These are phyloP conservation scores for Odontomyia ornata DNA, from an alignment of 2,888 invertebrate species.

Conservation along the genomic window DNA sequence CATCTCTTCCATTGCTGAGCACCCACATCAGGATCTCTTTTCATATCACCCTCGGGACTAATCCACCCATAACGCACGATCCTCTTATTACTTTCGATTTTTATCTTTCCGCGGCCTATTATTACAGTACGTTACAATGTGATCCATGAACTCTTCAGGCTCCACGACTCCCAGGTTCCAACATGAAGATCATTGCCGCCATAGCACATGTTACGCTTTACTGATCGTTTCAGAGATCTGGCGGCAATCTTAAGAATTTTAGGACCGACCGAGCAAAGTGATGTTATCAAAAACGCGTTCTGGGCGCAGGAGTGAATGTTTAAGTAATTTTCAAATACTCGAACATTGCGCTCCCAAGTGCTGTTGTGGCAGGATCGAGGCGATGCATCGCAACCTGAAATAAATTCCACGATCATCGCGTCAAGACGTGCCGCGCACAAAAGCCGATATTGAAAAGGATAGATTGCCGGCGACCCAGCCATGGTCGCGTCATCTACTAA, in stretches of 20 bases:
- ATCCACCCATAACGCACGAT: constrained; percentile 48
- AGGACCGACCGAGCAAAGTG: constrained; percentile 21
- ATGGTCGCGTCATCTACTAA: constrained; percentile 16
- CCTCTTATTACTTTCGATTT: constrained; percentile 48
- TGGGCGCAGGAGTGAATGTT: background rate
- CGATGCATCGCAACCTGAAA: background rate
- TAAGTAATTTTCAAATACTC: constrained; percentile 33
- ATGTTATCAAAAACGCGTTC: constrained; percentile 25
- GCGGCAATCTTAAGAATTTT: constrained; percentile 29
- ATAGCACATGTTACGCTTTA: constrained; percentile 45
- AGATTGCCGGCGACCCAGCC: background rate
- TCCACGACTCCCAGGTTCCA: background rate
- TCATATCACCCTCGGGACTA: constrained; percentile 45
- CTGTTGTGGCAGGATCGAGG: too few species aligned
- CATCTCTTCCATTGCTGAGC: background rate
- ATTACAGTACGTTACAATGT: constrained; percentile 1
- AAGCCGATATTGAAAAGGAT: constrained; percentile 27
- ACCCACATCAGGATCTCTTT: too few species aligned
- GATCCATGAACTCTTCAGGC: constrained; percentile 27
- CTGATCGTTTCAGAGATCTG: constrained; percentile 39
- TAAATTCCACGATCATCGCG: constrained; percentile 18
- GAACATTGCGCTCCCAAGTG: background rate
- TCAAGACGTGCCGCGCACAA: constrained; percentile 11
- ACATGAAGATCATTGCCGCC: constrained; percentile 4
- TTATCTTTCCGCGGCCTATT: constrained; percentile 37